Evolutionary conservation across 1,140 invertebrate genomes (phyloP), one percentile per base, ranked within the genome.

Genomic region (Idris sp.): DNA sequence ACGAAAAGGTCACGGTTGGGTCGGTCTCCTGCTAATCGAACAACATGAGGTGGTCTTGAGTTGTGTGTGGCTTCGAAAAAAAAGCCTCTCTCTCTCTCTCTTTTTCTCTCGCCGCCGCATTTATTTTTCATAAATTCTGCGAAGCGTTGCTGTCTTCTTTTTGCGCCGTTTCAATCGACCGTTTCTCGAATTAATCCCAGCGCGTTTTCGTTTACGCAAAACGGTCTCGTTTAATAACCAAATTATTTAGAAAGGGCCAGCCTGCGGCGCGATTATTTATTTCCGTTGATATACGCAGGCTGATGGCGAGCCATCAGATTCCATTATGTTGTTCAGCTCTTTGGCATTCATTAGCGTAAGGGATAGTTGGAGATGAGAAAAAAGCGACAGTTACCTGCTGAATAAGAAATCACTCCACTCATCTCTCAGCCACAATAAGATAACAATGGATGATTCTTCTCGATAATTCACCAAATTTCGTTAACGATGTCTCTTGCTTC

Each of bases 1-100:
- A 53, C 62, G 58, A 72, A 56, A 78, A 84, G 86, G 85, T 87
- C 86, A 87, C 78, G 84, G 85, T 86, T 85, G 85, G 86, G 85
- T 87, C 84, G 84, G 79, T 84, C 83, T 82, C 79, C 81, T 77
- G 82, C 86, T 88, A 87, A 87, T 87, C 86, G 85, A 87, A 86
- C 80, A 84, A 86, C 86, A 84, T 83, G 81, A 75, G 75, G 68
- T 78, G 72, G 74, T 71, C 74, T 68, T 75, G 61, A 65, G 69
- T 77, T 73, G 62, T 75, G 72, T 72, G 73, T 72, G 72, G 67
- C 72, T 78, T 73, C 58, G 68, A 75, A 78, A 73, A 68, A 75
- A 68, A 53, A 26, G 13, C 18, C 35, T 10, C 18, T 44, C 48
- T 58, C 18, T 31, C 22, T 18, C 48, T 31, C 22, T 41, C 46